These are phyloP conservation scores for Mus spretus DNA, from an alignment of 2,797 vertebrate genomes.

Conservation along the genomic window DNA sequence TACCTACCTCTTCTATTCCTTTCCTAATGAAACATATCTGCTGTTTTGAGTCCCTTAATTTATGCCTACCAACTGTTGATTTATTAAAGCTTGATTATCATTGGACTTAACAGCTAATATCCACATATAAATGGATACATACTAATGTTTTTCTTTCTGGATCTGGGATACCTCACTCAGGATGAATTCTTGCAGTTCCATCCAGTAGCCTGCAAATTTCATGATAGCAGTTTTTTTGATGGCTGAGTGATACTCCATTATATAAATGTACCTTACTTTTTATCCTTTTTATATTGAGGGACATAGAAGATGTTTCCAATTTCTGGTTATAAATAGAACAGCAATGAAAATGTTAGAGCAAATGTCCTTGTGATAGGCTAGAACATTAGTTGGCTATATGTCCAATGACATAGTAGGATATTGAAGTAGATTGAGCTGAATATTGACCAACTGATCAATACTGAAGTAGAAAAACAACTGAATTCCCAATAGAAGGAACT, in stretches of 20 bases:
- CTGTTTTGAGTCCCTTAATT: background rate
- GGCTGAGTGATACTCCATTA: background rate
- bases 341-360: background rate
- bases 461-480: background rate
- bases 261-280: background rate
- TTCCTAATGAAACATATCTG: background rate
- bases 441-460: background rate
- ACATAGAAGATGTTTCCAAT: background rate
- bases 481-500: background rate
- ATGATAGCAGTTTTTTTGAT: background rate
- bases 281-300: background rate
- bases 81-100: background rate
- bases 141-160: background rate
- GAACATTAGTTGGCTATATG: background rate
- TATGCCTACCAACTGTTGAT: background rate
- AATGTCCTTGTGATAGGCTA: background rate
- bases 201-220: background rate
- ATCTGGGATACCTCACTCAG: background rate
- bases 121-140: background rate
- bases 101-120: background rate
- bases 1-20: background rate
- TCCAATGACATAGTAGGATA: background rate
- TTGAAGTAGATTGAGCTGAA: background rate
- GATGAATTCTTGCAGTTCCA: background rate
- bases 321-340: background rate